phyloP scores from a whole-genome alignment of 2,888 invertebrate genomes.

The Spodoptera exigua region DNA sequence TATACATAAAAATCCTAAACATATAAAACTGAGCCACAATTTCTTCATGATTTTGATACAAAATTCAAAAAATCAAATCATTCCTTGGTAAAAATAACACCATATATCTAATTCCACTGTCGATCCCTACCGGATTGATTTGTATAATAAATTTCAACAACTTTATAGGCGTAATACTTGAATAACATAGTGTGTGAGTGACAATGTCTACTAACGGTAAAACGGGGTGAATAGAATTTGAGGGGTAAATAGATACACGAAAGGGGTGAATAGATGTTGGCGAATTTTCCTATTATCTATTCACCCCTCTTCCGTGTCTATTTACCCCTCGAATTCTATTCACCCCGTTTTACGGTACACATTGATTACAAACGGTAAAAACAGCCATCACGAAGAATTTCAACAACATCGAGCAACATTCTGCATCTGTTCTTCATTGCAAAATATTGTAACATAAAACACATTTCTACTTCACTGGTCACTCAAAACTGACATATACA shows the following conservation, averaged over 20 bases:
- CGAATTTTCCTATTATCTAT: no score
- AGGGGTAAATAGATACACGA: no score
- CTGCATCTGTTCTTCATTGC: slow-evolving; percentile 10
- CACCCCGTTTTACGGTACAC: no score
- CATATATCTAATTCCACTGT: slow-evolving; percentile 6
- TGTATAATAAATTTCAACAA: slow-evolving; percentile 24
- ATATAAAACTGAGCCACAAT: no score
- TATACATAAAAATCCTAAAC: no score
- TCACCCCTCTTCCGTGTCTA: no score
- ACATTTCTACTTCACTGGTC: not conserved
- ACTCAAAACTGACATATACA: not conserved
- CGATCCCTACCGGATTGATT: slow-evolving; percentile 20
- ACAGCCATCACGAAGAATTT: slow-evolving; percentile 38
- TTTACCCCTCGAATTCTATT: no score
- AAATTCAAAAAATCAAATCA: no score
- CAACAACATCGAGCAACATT: slow-evolving; percentile 22
- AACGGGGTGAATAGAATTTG: no score
- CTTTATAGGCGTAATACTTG: slow-evolving; percentile 23
- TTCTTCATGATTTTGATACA: no score
- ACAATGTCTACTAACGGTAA: slow-evolving; percentile 39
- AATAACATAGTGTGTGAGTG: slow-evolving; percentile 30
- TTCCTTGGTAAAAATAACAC: no score
- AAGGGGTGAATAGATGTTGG: no score
- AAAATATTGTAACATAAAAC: slow-evolving; percentile 2
- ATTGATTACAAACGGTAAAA: slow-evolving; percentile 47